These are phyloP conservation scores for Pelecanus crispus DNA, from an alignment of 2,113 vertebrate genomes.

Conservation along the genomic window DNA sequence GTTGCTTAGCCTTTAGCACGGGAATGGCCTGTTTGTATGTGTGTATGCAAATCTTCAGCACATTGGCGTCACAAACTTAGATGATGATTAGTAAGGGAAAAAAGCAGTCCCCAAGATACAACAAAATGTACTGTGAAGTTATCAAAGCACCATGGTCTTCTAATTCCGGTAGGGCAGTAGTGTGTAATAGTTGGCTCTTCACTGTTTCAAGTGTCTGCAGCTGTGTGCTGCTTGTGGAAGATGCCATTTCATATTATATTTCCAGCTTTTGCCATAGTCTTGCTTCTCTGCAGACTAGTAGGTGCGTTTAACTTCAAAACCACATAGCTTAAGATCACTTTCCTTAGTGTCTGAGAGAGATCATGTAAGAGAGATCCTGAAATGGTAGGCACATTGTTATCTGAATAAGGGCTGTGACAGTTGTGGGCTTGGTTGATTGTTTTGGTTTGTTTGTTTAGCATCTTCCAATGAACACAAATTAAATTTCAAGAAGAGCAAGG, in stretches of 20 bases:
- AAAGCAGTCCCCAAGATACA: background rate
- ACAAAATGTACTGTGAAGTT: background rate
- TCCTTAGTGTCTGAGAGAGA: background rate
- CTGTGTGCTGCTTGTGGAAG: background rate
- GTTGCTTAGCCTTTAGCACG: background rate
- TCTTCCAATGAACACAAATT: slow-evolving; percentile 6
- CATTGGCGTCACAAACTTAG: background rate
- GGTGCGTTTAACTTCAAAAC: background rate
- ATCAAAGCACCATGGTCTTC: background rate
- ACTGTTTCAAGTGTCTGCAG: background rate
- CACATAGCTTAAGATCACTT: background rate
- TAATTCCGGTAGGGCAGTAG: background rate
- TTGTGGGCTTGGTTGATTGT: background rate
- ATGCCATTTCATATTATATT: background rate
- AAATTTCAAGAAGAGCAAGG: slow-evolving; percentile 74
- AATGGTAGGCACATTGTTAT: fast-evolving
- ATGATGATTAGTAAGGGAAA: background rate
- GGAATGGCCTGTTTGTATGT: background rate
- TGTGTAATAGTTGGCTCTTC: background rate
- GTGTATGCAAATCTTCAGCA: background rate
- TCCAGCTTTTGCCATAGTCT: background rate
- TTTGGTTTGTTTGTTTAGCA: slow-evolving; percentile 12
- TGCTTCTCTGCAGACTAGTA: background rate
- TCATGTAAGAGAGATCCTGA: background rate
- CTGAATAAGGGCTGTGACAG: background rate